Evolutionary conservation across 1,140 invertebrate genomes (phyloP), one percentile per base, ranked within the genome.

Genomic region (Leptinotarsa defecta): DNA sequence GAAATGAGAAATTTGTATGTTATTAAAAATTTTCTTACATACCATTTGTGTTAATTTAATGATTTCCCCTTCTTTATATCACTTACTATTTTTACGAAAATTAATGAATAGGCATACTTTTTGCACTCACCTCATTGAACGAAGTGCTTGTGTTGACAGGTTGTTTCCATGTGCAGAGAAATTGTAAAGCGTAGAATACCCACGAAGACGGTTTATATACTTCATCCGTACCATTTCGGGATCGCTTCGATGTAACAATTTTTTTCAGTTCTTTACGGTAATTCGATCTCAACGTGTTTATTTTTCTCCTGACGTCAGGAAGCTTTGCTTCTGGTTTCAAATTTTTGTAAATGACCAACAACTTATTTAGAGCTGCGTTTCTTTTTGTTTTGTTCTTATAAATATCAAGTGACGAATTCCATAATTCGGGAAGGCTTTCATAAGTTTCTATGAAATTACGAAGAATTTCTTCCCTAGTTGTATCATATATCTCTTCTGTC

Each of bases 221-320:
- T n/a, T 72, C 71, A 61, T 63, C 49, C 2, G 34, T 61, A 22
- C 71, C 71, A 63, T 2, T 22, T 61, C 52, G 57, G 19, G 48
- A 52, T 52, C 49, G 61, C n/a, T 49, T 43, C 34, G 61, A 64
- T 11, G 48, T 69, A 69, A 34, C 61, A 57, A 67, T 74, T 74
- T 74, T 74, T 68, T 74, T 74, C 27, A 74, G 22, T 74, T 74
- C 63, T 22, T 52, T 48, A 17, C 63, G 73, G 48, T 68, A 74
- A 74, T 74, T 74, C 22, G 61, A 74, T 2, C 73, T 68, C 63
- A 74, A 68, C 43, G 73, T 67, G 43, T 74, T 74, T 74, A 67
- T 74, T 68, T 74, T 74, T 49, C 49, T 72, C 48, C 48, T 72
- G 34, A 74, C 63, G 34, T 74, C 73, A 48, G 48, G 19, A 22